Conservation (phyloP, 2,113 vertebrate genomes). For the Scomber scombrus region DNA sequence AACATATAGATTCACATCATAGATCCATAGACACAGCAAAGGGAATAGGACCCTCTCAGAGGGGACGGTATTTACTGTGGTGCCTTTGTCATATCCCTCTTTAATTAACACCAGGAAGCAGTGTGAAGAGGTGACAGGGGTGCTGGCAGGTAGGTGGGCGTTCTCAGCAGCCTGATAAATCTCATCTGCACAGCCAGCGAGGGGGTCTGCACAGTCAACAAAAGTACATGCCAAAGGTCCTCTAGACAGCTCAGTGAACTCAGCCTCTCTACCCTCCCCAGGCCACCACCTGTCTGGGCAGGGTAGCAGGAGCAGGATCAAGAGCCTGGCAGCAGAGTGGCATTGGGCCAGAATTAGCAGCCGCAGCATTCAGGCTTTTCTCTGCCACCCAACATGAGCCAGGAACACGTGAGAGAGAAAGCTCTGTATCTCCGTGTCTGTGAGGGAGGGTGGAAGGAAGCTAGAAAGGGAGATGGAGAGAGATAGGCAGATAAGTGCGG, state of each 20-base stretch:
- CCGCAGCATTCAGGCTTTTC: slow-evolving; percentile 38
- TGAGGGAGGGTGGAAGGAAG: slow-evolving; percentile 2
- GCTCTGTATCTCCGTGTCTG: slow-evolving; percentile 24
- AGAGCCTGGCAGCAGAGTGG: slow-evolving; percentile 47
- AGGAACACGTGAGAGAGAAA: slow-evolving; percentile 48
- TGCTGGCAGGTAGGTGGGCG: slow-evolving; percentile 41
- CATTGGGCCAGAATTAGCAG: slow-evolving; percentile 41
- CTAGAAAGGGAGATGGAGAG: slow-evolving; percentile 30
- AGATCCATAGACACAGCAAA: slow-evolving; percentile 40
- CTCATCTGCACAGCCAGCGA: slow-evolving; percentile 1
- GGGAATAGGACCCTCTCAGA: slow-evolving; percentile 30
- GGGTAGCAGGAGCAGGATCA: slow-evolving; percentile 26
- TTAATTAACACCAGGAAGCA: slow-evolving; percentile 78
- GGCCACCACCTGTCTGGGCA: slow-evolving; percentile 37
- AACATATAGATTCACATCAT: slow-evolving; percentile 67
- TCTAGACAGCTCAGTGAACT: slow-evolving; percentile 57
- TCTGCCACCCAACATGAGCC: slow-evolving; percentile 47
- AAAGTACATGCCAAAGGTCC: slow-evolving; percentile 63
- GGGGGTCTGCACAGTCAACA: slow-evolving; percentile 34
- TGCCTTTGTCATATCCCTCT: slow-evolving; percentile 55
- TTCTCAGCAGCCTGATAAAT: slow-evolving; percentile 61
- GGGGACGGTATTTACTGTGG: slow-evolving; percentile 51
- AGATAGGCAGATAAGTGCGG: slow-evolving; percentile 51
- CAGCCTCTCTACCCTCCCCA: neutral
- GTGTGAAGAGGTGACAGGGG: slow-evolving; percentile 36